Evolutionary conservation across 2,888 invertebrate species (phyloP), one percentile per base, ranked within the genome.

Genomic region (Drosophila picticornis): DNA sequence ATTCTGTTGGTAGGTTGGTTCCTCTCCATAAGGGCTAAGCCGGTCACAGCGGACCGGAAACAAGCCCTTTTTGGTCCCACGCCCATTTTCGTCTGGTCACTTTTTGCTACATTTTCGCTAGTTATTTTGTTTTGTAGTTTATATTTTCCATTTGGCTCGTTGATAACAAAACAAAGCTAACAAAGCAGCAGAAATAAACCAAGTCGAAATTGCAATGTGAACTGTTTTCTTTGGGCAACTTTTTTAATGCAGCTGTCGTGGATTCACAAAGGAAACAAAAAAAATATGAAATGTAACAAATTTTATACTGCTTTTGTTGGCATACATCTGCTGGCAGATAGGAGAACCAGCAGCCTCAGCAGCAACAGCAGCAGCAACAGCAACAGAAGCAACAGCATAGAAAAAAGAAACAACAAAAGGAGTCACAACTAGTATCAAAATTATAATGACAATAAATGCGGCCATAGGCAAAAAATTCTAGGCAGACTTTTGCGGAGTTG

Each of bases 371-470:
- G 52, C 67, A 60, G 38, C 34, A 51, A 51, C 43, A 77, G 52
- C 65, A 60, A 46, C 58, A 64, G 25, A 19, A 31, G 22, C 22
- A 34, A 16, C 51, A 77, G 51, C n/a, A 16, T 16, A 9, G 7
- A 46, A 69, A 59, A 67, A 53, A 72, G 34, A 66, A 48, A 75
- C 61, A 71, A 55, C 59, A 73, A 73, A 74, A 25, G 38, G 25
- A 46, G 36, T 31, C 55, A 69, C 38, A 57, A 77, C 59, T 53
- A 71, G 76, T 86, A 77, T 82, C 80, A 83, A 88, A 87, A 88
- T 88, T 88, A 86, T 87, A 90, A 90, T 86, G 88, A 90, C 89
- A 90, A 88, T 83, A 82, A 83, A 87, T 84, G 82, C 77, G 83
- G 68, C 68, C 67, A 66, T 36, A 70, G 65, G 40, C n/a, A 55